phyloP scores from a whole-genome alignment of 2,113 vertebrate genomes.

The Callithrix jacchus region DNA sequence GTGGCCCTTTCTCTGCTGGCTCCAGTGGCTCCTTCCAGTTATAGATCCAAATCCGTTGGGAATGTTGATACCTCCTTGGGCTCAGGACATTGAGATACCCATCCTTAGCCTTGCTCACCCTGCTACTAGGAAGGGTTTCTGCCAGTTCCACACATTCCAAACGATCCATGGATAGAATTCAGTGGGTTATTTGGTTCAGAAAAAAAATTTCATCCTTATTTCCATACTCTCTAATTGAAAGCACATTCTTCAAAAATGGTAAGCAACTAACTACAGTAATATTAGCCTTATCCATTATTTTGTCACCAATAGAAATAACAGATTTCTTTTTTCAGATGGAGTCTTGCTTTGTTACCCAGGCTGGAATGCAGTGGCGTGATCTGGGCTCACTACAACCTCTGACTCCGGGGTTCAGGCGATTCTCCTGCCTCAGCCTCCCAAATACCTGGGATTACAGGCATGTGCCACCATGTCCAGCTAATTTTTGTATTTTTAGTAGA shows the following conservation, averaged over 20 bases:
- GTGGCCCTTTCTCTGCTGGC: not conserved
- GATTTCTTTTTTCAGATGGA: no score
- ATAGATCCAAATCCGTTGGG: not conserved
- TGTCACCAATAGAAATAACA: conserved; percentile 4
- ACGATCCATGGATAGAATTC: not conserved
- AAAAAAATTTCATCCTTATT: not conserved
- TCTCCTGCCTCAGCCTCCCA: no score
- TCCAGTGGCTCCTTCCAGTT: not conserved
- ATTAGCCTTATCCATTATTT: not conserved
- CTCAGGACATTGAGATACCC: not conserved
- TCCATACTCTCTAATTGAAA: conserved; percentile 30
- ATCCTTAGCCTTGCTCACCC: not conserved
- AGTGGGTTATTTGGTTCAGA: not conserved
- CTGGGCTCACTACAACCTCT: no score
- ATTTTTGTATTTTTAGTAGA: no score
- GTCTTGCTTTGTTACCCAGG: no score
- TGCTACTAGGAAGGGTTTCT: not conserved
- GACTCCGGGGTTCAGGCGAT: no score
- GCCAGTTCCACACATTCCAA: not conserved
- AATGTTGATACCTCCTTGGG: not conserved
- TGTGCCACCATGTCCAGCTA: no score
- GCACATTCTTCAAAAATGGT: not conserved
- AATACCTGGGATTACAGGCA: no score
- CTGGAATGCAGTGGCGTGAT: no score
- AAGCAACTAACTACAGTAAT: not conserved